Conservation (phyloP, 2,113 vertebrate species). For the Petaurus breviceps region DNA sequence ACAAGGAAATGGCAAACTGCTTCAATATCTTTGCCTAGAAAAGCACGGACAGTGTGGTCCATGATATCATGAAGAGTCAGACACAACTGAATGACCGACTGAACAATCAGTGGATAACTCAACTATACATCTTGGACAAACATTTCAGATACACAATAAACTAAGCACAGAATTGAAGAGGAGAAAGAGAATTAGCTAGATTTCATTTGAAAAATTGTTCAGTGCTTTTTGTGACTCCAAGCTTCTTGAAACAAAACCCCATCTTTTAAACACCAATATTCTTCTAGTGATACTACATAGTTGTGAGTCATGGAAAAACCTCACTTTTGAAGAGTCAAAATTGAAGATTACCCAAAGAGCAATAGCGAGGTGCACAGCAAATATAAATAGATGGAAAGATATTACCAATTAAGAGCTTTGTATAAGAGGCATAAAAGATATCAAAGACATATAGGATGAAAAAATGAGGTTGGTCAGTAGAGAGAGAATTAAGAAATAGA, state of each 20-base stretch:
- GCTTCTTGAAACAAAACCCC: neutral
- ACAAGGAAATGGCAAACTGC: neutral
- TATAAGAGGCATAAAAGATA: neutral
- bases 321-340: neutral
- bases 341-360: neutral
- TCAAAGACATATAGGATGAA: neutral
- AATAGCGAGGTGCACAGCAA: neutral
- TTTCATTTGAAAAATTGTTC: neutral
- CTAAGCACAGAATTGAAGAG: neutral
- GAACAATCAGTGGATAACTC: neutral
- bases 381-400: neutral
- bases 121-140: neutral
- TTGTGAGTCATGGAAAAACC: neutral
- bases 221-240: neutral
- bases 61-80: too few relatives aligned
- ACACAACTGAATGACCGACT: neutral
- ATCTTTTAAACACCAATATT: neutral
- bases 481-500: neutral
- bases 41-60: neutral
- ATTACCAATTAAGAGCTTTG: neutral
- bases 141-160: neutral
- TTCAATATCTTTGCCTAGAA: neutral
- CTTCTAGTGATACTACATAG: neutral
- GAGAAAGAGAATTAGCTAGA: neutral
- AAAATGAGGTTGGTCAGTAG: neutral